These are phyloP conservation scores for Chaetoderma sp. DNA, from an alignment of 2,888 invertebrate genomes.

Conservation along the genomic window DNA sequence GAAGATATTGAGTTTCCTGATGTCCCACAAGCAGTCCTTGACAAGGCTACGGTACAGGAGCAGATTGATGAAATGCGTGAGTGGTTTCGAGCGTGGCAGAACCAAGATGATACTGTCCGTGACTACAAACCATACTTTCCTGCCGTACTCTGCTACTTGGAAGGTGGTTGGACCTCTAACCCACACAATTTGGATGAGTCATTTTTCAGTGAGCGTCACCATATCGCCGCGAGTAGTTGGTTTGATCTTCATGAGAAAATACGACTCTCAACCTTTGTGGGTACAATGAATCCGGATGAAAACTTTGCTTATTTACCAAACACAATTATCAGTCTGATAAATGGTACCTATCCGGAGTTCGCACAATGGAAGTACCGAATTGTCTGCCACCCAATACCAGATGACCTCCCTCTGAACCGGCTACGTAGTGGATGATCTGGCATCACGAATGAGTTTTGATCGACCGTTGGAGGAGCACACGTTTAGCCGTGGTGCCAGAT, in stretches of 20 bases:
- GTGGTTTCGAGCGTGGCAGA: conserved; percentile 43
- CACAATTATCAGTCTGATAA: conserved; percentile 42
- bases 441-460: conserved; percentile 37
- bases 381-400: conserved; percentile 41
- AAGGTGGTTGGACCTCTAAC: conserved; percentile 48
- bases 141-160: conserved; percentile 44
- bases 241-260: conserved; percentile 49
- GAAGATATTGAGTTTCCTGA: conserved; percentile 45
- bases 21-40: conserved; percentile 46
- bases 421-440: conserved; percentile 35
- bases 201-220: conserved; percentile 49
- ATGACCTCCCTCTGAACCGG: conserved; percentile 36
- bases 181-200: conserved; percentile 43
- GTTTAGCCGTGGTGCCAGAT: too few species aligned
- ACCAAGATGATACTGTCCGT: conserved; percentile 38
- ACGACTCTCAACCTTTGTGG: conserved; percentile 45
- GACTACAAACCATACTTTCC: conserved; percentile 47
- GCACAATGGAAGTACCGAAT: conserved; percentile 58
- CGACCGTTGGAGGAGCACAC: too few species aligned
- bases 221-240: conserved; percentile 49
- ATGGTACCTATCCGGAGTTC: conserved; percentile 41
- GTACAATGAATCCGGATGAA: conserved; percentile 44
- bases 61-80: conserved; percentile 49
- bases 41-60: conserved; percentile 41
- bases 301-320: conserved; percentile 52